Conservation (phyloP, 2,113 vertebrate species). For the Pao palembangensis region DNA sequence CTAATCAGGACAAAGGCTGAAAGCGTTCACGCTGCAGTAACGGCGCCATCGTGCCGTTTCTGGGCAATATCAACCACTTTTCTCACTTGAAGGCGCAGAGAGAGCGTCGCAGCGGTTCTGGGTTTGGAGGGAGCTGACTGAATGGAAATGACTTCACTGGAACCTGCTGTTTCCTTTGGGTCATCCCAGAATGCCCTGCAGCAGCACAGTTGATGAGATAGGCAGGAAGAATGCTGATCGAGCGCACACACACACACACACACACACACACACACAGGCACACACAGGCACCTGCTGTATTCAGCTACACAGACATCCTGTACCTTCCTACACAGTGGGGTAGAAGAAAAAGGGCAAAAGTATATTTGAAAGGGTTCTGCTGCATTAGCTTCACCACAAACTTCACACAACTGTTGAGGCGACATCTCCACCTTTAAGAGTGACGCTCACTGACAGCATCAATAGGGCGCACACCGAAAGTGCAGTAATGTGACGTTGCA, state of each 20-base stretch:
- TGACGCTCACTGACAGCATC: slow-evolving; percentile 7
- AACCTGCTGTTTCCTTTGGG: slow-evolving; percentile 61
- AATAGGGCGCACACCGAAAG: neutral
- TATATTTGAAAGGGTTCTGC: neutral
- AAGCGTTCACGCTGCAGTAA: too few relatives aligned
- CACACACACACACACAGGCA: slow-evolving; percentile 6
- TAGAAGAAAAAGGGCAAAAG: neutral
- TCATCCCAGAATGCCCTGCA: slow-evolving; percentile 47
- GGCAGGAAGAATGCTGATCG: slow-evolving; percentile 64
- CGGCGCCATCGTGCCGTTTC: neutral
- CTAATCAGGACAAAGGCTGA: too few relatives aligned
- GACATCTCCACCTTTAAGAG: slow-evolving; percentile 10
- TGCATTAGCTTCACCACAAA: slow-evolving; percentile 11
- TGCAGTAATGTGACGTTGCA: neutral
- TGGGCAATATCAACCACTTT: neutral
- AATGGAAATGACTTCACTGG: slow-evolving; percentile 59
- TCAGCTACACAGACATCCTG: neutral
- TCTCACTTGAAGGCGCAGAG: neutral
- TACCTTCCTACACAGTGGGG: neutral
- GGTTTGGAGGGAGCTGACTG: slow-evolving; percentile 16
- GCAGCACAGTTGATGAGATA: slow-evolving; percentile 62
- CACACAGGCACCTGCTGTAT: slow-evolving; percentile 10
- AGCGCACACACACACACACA: slow-evolving; percentile 44
- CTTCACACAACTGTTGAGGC: neutral
- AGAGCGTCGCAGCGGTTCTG: neutral